These are phyloP conservation scores for Drosophila grimshawi DNA, from an alignment of 1,140 invertebrate genomes.

Conservation along the genomic window DNA sequence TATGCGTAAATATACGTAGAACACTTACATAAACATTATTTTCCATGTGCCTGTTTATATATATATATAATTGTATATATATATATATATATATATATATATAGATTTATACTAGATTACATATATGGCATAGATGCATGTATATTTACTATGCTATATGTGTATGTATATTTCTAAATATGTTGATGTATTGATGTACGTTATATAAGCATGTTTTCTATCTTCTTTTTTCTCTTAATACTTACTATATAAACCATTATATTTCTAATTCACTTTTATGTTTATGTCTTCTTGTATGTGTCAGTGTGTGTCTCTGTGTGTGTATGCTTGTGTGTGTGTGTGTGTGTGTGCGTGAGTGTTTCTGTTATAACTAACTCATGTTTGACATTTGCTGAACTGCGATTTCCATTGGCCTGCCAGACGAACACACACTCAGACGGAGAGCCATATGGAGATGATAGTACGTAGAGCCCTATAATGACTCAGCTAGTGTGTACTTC, in stretches of 20 bases:
- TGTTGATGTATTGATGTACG: conserved; percentile 24
- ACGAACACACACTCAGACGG: conserved; percentile 2
- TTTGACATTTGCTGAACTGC: conserved; percentile 7
- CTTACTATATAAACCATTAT: conserved; percentile 34
- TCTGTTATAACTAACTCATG: conserved; percentile 4
- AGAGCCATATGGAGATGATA: neutral
- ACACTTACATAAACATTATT: conserved; percentile 47
- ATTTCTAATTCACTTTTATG: conserved; percentile 24
- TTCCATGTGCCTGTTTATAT: conserved; percentile 33
- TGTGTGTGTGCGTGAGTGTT: conserved; percentile 15
- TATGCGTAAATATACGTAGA: conserved; percentile 6
- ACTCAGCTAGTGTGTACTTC: conserved; percentile 1
- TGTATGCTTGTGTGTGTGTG: conserved; percentile 5
- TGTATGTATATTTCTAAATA: conserved; percentile 8
- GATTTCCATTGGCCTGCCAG: conserved; percentile 3
- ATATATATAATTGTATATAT: conserved; percentile 4
- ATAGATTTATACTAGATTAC: conserved; percentile 13
- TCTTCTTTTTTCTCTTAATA: neutral
- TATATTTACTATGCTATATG: conserved; percentile 9
- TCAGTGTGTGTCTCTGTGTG: conserved; percentile 12
- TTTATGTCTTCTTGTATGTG: conserved; percentile 29
- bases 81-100: conserved; percentile 29
- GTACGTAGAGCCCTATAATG: neutral
- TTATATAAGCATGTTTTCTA: conserved; percentile 35
- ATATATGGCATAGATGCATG: conserved; percentile 12